Conservation (phyloP, 2,113 vertebrate species). For the Passerina amoena region DNA sequence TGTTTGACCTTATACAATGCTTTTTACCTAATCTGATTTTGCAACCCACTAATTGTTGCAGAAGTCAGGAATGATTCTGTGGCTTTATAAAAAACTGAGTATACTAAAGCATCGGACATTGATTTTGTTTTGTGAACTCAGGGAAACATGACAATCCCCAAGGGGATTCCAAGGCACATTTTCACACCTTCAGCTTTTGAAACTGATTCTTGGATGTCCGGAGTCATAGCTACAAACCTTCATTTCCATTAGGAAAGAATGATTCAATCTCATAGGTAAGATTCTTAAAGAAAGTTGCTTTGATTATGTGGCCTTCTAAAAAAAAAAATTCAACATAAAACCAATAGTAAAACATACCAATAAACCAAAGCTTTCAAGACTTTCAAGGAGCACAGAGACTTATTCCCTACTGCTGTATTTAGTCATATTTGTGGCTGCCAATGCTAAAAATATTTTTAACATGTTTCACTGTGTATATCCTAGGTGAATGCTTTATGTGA, state of each 20-base stretch:
- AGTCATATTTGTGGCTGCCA: not conserved
- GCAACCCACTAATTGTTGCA: not conserved
- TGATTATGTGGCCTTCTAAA: not conserved
- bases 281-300: not conserved
- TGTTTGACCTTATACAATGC: not conserved
- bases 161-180: not conserved
- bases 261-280: not conserved
- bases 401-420: not conserved
- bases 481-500: not conserved
- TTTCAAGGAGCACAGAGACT: not conserved
- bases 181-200: not conserved
- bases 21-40: not conserved
- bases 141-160: not conserved
- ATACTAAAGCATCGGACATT: not conserved
- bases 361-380: not conserved
- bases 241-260: not conserved
- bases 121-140: not conserved
- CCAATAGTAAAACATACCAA: not conserved
- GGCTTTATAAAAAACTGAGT: not conserved
- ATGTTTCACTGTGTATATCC: not conserved
- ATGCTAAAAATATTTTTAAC: not conserved
- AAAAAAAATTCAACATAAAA: not conserved
- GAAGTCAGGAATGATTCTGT: not conserved
- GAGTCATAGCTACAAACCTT: not conserved
- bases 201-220: not conserved